Conservation (phyloP, 1,140 invertebrate genomes). For the Helicoverpa zea region DNA sequence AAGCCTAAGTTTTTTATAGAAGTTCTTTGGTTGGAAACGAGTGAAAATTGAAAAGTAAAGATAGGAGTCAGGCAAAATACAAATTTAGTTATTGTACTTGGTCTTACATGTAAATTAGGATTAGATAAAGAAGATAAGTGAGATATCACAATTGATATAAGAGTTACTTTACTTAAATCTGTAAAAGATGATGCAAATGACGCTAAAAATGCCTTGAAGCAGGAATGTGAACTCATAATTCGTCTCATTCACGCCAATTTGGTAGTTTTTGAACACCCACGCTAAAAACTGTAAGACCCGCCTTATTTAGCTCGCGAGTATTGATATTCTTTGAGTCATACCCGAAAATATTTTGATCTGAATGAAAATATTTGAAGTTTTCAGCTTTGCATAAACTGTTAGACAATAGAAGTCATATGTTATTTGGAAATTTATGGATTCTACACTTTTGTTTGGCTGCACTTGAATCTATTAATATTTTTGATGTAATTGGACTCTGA, state of each 20-base stretch:
- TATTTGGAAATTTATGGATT: neutral
- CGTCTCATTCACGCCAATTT: slow-evolving; percentile 42
- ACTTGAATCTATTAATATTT: too few species aligned
- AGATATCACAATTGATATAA: too few species aligned
- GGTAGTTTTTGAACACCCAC: slow-evolving; percentile 42
- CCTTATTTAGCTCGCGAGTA: slow-evolving; percentile 14
- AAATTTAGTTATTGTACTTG: too few species aligned
- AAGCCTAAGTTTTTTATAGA: too few species aligned
- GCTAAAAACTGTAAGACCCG: neutral
- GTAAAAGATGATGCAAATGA: neutral
- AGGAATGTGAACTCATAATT: slow-evolving; percentile 40
- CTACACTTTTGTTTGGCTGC: neutral
- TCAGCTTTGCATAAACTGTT: neutral
- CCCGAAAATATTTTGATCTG: slow-evolving; percentile 32
- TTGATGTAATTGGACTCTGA: too few species aligned
- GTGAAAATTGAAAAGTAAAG: too few species aligned
- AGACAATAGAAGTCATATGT: neutral
- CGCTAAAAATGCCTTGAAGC: slow-evolving; percentile 1
- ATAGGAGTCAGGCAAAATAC: too few species aligned
- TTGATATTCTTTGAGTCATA: slow-evolving; percentile 31
- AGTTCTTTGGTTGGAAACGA: too few species aligned
- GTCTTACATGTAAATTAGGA: too few species aligned
- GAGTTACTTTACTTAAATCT: too few species aligned
- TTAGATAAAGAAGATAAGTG: too few species aligned
- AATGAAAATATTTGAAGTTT: neutral